phyloP scores from a whole-genome alignment of 2,888 invertebrate genomes.

The Stegana nigrithorax region DNA sequence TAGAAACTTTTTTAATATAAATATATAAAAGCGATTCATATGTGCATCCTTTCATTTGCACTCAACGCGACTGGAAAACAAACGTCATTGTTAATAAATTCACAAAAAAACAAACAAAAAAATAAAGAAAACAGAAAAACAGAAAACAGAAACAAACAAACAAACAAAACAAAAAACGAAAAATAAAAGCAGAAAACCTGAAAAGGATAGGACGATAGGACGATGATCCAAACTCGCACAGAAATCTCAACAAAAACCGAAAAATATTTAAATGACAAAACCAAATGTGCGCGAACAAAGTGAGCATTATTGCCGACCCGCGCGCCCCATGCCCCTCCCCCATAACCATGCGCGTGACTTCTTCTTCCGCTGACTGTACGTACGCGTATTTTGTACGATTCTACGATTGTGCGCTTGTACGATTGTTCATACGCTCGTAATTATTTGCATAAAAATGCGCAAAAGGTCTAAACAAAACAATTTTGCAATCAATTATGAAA shows the following conservation, averaged over 20 bases:
- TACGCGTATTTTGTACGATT: too few relatives aligned
- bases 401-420: too few relatives aligned
- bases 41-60: conserved; percentile 15
- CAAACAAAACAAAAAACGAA: background rate
- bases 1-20: conserved; percentile 57
- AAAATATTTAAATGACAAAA: conserved; percentile 56
- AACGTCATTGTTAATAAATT: conserved; percentile 31
- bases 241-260: conserved; percentile 55
- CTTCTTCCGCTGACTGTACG: conserved; percentile 23
- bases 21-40: conserved; percentile 41
- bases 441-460: conserved; percentile 59
- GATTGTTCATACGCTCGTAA: conserved; percentile 53
- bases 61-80: conserved; percentile 23
- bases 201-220: background rate
- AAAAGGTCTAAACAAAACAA: conserved; percentile 61
- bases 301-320: conserved; percentile 32
- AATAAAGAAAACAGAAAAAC: conserved; percentile 1
- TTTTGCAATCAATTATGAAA: conserved; percentile 61
- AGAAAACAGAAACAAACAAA: conserved; percentile 34
- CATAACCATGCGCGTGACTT: background rate
- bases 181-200: background rate
- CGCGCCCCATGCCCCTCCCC: background rate
- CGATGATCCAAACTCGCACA: conserved; percentile 15
- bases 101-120: conserved; percentile 16
- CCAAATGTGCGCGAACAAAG: conserved; percentile 51